Evolutionary conservation across 2,888 invertebrate genomes (phyloP), one percentile per base, ranked within the genome.

Genomic region (Trichacis sp.): DNA sequence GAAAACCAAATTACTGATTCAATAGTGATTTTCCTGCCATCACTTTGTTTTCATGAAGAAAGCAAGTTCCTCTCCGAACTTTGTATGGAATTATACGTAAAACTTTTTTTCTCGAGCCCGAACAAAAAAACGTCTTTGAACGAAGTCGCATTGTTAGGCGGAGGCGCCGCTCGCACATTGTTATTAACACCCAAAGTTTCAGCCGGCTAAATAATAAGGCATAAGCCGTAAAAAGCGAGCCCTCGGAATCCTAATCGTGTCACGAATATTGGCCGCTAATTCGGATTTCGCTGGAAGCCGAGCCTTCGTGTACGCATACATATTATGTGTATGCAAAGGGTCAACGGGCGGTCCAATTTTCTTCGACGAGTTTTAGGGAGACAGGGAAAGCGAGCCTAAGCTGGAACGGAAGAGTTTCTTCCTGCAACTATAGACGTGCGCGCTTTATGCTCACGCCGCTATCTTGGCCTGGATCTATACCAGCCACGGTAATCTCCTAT

Each of bases 371-470:
- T 18, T 43, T 43, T 19, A 11, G 18, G 50, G 12, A 46, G n/a
- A 19, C 24, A 19, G 18, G 45, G 50, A 38, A 49, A 19, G 29
- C 19, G 19, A 47, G 63, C 67, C 72, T 73, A 75, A 65, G 29
- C 51, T 38, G 42, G 67, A 65, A 72, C 69, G 66, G 64, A 63
- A 61, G 70, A 59, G 59, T 69, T 40, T 73, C 77, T 74, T 76
- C 76, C n/a, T n/a, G n/a, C 77, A 80, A 43, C 55, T 36, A 49
- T 33, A 56, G 57, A 56, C 47, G 61, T 68, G 64, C 73, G 59
- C 74, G 73, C 75, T 73, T 76, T 74, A 73, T 73, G 72, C 77
- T 73, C 72, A 76, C 64, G 76, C 77, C 72, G 77, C 74, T 77
- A 78, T 79, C 78, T 80, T 53, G 24, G 18, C 51, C 49, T 52